Conservation (phyloP, 2,113 vertebrate species). For the Orthonyx spaldingii region DNA sequence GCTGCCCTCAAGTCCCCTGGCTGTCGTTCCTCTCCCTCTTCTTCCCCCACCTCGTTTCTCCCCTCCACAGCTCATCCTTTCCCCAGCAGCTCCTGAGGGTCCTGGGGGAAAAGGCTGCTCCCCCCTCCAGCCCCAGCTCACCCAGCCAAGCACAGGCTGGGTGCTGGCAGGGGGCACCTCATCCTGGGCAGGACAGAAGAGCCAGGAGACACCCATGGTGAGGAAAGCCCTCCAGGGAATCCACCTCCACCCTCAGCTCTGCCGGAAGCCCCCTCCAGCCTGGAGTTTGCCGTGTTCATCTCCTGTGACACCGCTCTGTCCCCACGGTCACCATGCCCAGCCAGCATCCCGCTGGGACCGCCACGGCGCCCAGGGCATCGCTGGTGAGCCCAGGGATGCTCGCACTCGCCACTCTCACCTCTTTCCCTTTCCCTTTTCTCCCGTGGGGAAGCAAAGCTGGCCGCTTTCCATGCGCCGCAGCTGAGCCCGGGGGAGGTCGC, state of each 20-base stretch:
- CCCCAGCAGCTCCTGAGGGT: neutral
- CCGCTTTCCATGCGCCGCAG: neutral
- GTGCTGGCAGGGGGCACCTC: neutral
- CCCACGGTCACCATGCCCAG: accelerated
- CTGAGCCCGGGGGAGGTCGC: neutral
- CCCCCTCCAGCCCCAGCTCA: neutral
- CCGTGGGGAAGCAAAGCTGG: neutral
- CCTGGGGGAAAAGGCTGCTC: neutral
- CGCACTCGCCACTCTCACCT: neutral
- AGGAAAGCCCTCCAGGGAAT: neutral
- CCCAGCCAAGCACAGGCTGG: neutral
- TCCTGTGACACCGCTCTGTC: neutral
- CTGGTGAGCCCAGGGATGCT: neutral
- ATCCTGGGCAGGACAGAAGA: neutral
- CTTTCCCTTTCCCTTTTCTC: neutral
- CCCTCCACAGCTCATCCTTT: neutral
- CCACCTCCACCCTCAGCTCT: neutral
- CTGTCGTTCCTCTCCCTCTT: accelerated
- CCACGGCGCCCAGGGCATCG: neutral
- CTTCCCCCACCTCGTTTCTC: accelerated
- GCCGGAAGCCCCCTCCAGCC: neutral
- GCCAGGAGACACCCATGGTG: accelerated
- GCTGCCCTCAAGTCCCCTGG: neutral
- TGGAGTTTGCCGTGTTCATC: neutral
- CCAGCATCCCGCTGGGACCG: neutral